Base-by-base conservation (phyloP, 2,113 vertebrate genomes). In the Cochlearius cochlearius region DNA sequence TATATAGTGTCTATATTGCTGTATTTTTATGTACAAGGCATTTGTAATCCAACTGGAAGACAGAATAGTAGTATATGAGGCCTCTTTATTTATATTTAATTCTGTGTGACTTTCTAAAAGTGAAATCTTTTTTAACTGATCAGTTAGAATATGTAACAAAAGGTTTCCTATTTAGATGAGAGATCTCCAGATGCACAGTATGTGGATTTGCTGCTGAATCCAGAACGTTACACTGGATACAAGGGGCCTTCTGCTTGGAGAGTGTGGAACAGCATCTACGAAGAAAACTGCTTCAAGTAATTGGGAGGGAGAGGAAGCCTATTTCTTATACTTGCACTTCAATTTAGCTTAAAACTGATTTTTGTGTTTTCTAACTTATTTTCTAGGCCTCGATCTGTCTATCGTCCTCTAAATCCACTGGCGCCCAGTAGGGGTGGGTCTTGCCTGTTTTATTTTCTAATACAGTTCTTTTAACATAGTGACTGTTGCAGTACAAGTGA, bases 221-320 rank as follows among this genome's bases (percentile, higher is more conserved):
- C 99, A 0, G 99, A 99, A 75, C 98, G 99, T 5, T 99, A 98
- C 97, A 99, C 99, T 0, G 99, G 99, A 68, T 99, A 99, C 82
- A 99, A 99, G 76, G 99, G 99, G 18, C 95, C 99, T 34, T 99
- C 99, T 30, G 99, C 99, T 7, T 99, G 99, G 99, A 98, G 99
- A 93, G 99, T 99, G 53, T 99, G 99, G 99, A 99, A 99, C 97
- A 99, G 99, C 98, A 99, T 99, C 98, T 99, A 99, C 0, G 99
- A 99, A 97, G 99, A 99, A 95, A 99, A 99, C 98, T 99, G 99
- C 97, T 99, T 99, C 98, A 99, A 99, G 99, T 99, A 98, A 99
- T 96, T 73, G 68, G 27, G 55, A 83, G 85, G 63, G 39, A 36
- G 41, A 81, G 15, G 50, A 74, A 80, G 12, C 7, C n/a, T 77